Conservation (phyloP, 1,140 invertebrate genomes). For the Lutraria rhynchaena region DNA sequence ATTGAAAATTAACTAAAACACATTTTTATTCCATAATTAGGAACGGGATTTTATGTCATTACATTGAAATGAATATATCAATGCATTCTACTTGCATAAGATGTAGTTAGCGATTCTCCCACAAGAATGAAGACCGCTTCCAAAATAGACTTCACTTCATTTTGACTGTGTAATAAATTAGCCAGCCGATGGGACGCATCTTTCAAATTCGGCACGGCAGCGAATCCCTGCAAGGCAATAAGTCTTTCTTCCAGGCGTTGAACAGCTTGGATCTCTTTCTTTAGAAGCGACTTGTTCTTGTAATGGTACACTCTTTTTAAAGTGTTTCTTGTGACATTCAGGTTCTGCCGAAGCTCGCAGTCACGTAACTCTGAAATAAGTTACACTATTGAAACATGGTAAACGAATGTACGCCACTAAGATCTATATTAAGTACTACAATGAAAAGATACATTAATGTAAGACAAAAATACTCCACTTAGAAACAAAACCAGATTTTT, state of each 20-base stretch:
- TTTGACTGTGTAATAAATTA: not conserved
- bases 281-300: not conserved
- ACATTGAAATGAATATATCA: not conserved
- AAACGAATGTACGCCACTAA: not conserved
- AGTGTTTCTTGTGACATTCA: slow-evolving; percentile 17
- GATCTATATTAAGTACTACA: not conserved
- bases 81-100: not conserved
- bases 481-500: not conserved
- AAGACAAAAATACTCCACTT: not conserved
- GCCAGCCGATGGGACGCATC: not conserved
- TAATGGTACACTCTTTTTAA: not conserved
- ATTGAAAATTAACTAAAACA: too few species aligned
- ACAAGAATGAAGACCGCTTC: not conserved
- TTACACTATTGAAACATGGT: not conserved
- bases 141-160: not conserved
- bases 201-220: not conserved
- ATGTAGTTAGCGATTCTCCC: not conserved
- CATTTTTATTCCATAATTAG: too few species aligned
- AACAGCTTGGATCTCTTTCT: slow-evolving; percentile 7
- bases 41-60: too few species aligned
- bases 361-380: slow-evolving; percentile 39
- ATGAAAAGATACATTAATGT: not conserved
- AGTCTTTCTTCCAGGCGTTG: not conserved
- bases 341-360: slow-evolving; percentile 15
- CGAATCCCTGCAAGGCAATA: not conserved